A percentile compares a stretch with the other conserved stretches of the same genome.
Conservation (phyloP, 1,140 invertebrate genomes). For the Sipha flava region DNA sequence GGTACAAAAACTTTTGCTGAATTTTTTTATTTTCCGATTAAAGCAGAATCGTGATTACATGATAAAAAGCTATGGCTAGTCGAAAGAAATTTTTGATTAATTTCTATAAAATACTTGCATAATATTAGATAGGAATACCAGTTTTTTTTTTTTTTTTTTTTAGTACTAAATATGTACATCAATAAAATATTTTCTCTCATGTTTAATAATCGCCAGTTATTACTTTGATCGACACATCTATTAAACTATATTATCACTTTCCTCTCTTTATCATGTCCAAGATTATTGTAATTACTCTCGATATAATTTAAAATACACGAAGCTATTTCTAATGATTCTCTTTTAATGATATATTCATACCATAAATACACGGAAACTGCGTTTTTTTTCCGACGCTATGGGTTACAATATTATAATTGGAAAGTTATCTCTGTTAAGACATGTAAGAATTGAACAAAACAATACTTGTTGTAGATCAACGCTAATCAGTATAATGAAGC, state of each 20-base stretch:
- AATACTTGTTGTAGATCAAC: slow-evolving; percentile 22
- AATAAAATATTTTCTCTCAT: too few relatives aligned
- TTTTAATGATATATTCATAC: neutral
- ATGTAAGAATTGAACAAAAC: neutral
- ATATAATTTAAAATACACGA: slow-evolving; percentile 26
- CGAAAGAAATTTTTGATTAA: slow-evolving; percentile 35
- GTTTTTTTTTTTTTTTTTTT: too few relatives aligned
- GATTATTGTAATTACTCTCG: neutral
- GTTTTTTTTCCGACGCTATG: slow-evolving; percentile 34
- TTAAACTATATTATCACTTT: slow-evolving; percentile 37
- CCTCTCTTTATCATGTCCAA: slow-evolving; percentile 25
- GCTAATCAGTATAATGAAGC: neutral
- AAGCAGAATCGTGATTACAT: slow-evolving; percentile 35
- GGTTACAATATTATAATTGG: slow-evolving; percentile 32
- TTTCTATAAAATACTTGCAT: slow-evolving; percentile 32
- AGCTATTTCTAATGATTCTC: neutral
- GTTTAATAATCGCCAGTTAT: slow-evolving; percentile 35
- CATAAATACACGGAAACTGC: neutral
- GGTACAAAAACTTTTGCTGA: slow-evolving; percentile 28
- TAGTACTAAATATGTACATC: too few relatives aligned
- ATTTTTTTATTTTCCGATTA: slow-evolving; percentile 33
- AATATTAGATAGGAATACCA: slow-evolving; percentile 23
- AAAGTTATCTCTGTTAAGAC: slow-evolving; percentile 19
- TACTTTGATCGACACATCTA: slow-evolving; percentile 36
- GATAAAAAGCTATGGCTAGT: slow-evolving; percentile 36